Conservation (phyloP, 2,113 vertebrate genomes). For the Cromileptes altivelis region DNA sequence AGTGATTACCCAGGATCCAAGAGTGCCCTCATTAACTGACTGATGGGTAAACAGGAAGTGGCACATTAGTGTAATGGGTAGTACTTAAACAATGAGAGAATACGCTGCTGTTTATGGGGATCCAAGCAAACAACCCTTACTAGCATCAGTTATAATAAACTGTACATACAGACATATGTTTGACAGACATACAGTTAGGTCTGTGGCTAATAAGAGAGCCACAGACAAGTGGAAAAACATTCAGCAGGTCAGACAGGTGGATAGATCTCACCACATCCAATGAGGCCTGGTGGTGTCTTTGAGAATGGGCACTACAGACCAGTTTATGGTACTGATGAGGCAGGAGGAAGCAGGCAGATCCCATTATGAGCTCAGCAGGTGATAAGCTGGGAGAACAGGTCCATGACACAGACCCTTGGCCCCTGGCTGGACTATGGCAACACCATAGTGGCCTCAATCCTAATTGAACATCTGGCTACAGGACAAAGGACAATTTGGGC, state of each 20-base stretch:
- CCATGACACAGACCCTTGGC: constrained; percentile 60
- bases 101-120: neutral
- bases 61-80: neutral
- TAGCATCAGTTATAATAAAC: neutral
- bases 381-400: constrained; percentile 69
- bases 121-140: neutral
- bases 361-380: constrained; percentile 78
- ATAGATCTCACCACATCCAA: neutral
- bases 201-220: neutral
- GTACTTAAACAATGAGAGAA: neutral
- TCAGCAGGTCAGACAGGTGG: neutral
- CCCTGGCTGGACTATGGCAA: constrained; percentile 33
- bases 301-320: constrained; percentile 8
- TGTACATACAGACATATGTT: neutral
- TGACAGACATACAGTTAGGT: neutral
- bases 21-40: neutral
- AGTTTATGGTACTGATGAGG: constrained; percentile 55
- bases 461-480: constrained; percentile 62
- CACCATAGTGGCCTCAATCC: constrained; percentile 58
- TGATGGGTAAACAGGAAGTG: constrained; percentile 1
- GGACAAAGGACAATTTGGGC: neutral
- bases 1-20: constrained; percentile 38
- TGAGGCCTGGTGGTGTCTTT: neutral
- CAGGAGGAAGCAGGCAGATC: constrained; percentile 59
- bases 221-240: neutral